These are phyloP conservation scores for Etia nguti DNA, from an alignment of 2,113 vertebrate genomes.

Conservation along the genomic window DNA sequence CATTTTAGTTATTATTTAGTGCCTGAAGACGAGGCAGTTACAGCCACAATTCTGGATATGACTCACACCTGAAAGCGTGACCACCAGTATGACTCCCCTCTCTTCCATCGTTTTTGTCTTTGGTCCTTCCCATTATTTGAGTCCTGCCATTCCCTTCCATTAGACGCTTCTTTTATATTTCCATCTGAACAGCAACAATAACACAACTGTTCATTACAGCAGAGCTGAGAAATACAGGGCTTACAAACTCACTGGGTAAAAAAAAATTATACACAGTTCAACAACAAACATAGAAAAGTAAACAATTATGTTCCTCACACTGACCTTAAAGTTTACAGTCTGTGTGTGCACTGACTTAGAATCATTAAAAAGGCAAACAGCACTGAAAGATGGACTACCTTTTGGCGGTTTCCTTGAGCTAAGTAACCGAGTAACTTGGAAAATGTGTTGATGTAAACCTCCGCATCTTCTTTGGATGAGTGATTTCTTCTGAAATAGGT, in stretches of 20 bases:
- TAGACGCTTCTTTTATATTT: conserved; percentile 36
- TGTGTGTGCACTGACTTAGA: neutral
- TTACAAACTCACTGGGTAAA: conserved; percentile 56
- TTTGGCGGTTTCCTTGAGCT: conserved; percentile 69
- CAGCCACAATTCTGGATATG: neutral
- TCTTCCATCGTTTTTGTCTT: conserved; percentile 22
- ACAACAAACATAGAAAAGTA: neutral
- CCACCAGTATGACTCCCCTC: conserved; percentile 56
- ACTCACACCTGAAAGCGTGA: conserved; percentile 52
- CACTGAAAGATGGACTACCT: conserved; percentile 51
- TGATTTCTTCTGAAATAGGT: conserved; percentile 26
- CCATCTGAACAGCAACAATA: conserved; percentile 25
- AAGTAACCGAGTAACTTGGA: conserved; percentile 29
- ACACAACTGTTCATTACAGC: neutral
- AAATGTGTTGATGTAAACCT: conserved; percentile 18
- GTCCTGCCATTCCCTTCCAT: neutral
- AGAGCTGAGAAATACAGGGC: neutral
- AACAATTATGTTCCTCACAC: neutral
- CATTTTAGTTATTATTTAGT: neutral
- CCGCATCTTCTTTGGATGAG: conserved; percentile 23
- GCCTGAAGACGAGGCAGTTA: neutral
- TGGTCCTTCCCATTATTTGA: neutral
- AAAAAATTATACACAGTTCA: conserved; percentile 60
- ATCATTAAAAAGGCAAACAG: neutral
- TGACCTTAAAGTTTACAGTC: neutral